These are phyloP conservation scores for Cerastoderma edule DNA, from an alignment of 2,888 invertebrate species.

Conservation along the genomic window DNA sequence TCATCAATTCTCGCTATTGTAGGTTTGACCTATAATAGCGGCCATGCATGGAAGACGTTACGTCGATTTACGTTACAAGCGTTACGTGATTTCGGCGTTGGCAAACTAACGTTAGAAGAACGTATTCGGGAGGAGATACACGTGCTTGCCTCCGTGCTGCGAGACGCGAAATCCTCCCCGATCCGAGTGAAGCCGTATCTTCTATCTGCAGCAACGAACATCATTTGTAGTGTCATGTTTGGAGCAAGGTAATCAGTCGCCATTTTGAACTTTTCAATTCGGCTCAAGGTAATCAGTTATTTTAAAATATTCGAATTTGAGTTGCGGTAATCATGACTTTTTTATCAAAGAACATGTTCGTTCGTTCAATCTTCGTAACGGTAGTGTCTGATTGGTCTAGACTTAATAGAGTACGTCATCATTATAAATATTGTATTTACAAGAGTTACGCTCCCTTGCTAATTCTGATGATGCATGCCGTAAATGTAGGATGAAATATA, in stretches of 20 bases:
- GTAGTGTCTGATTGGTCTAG: no score
- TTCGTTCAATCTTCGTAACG: no score
- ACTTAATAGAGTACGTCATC: no score
- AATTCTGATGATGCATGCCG: no score
- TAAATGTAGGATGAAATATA: no score
- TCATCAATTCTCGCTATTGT: no score
- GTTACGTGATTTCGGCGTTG: constrained; percentile 73
- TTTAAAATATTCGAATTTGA: no score
- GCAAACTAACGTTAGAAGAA: constrained; percentile 69
- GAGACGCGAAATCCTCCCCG: constrained; percentile 44
- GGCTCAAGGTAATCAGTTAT: no score
- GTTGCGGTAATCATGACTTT: no score
- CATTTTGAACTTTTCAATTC: neutral
- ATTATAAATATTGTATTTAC: no score
- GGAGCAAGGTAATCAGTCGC: constrained; percentile 64
- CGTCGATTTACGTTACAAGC: constrained; percentile 67
- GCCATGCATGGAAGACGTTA: constrained; percentile 68
- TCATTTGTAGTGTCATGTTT: constrained; percentile 75
- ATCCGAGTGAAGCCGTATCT: constrained; percentile 63
- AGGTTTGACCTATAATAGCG: constrained; percentile 71
- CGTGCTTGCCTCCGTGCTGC: constrained; percentile 58
- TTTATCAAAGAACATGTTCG: no score
- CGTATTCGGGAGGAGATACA: constrained; percentile 65
- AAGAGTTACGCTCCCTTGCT: no score
- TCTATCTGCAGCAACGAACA: constrained; percentile 69